phyloP scores from a whole-genome alignment of 2,888 invertebrate genomes.

The Ochlodes sylvanus region DNA sequence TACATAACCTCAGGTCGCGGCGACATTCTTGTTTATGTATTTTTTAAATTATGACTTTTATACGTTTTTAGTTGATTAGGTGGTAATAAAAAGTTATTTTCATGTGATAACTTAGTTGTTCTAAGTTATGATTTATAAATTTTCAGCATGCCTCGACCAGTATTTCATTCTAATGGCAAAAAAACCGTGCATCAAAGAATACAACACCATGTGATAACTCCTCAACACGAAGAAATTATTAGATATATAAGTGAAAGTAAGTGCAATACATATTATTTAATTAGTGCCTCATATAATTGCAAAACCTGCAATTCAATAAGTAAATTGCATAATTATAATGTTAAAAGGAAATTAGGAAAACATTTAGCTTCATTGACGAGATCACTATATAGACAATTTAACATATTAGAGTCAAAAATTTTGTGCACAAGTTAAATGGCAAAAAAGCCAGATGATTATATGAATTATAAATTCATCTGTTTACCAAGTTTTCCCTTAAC shows the following conservation, averaged over 20 bases:
- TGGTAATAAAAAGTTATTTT: background rate
- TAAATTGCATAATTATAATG: too few species aligned
- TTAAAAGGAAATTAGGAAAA: too few species aligned
- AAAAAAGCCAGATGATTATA: too few species aligned
- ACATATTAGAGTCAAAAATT: too few species aligned
- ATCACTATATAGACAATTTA: too few species aligned
- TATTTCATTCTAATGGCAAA: slow-evolving; percentile 90
- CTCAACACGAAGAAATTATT: slow-evolving; percentile 95
- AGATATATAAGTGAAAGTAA: slow-evolving; percentile 94
- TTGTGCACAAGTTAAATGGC: too few species aligned
- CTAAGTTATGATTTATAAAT: slow-evolving; percentile 48
- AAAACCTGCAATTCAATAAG: too few species aligned
- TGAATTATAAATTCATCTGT: too few species aligned
- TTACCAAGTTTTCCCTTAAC: too few species aligned
- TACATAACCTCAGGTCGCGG: slow-evolving; percentile 75
- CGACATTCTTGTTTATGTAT: slow-evolving; percentile 42
- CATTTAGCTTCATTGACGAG: too few species aligned
- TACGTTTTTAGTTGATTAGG: slow-evolving; percentile 7
- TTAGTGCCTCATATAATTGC: too few species aligned
- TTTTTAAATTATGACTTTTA: background rate
- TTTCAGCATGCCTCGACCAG: slow-evolving; percentile 91
- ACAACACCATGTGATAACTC: slow-evolving; percentile 86
- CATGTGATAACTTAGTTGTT: slow-evolving; percentile 22
- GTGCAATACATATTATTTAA: slow-evolving; percentile 58
- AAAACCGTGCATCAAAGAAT: slow-evolving; percentile 86